Evolutionary conservation across 2,888 invertebrate species (phyloP).

Genomic region (Troides helena): DNA sequence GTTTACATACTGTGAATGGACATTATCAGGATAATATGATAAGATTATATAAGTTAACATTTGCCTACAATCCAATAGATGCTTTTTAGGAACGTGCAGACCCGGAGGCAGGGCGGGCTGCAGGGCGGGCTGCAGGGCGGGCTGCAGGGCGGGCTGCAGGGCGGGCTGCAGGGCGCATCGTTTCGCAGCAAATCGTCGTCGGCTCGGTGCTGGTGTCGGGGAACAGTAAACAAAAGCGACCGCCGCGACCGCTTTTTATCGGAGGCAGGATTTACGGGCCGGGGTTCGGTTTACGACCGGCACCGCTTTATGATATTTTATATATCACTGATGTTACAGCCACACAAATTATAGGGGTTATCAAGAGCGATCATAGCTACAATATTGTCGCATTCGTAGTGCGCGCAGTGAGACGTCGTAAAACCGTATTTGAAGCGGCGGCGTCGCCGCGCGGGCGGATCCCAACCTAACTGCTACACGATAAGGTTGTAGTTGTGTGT

Average conservation of each 20-base stretch:
- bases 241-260: conserved; percentile 9
- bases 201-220: neutral
- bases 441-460: neutral
- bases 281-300: conserved; percentile 14
- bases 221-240: conserved; percentile 5
- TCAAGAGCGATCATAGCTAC: conserved; percentile 18
- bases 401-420: conserved; percentile 14
- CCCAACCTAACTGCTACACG: neutral
- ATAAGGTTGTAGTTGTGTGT: too few relatives aligned
- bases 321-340: conserved; percentile 10
- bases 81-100: too few relatives aligned
- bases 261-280: conserved; percentile 1
- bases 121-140: too few relatives aligned
- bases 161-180: too few relatives aligned
- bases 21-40: too few relatives aligned
- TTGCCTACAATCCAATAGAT: too few relatives aligned
- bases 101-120: too few relatives aligned
- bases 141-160: too few relatives aligned
- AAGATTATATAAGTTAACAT: too few relatives aligned
- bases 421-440: conserved; percentile 1
- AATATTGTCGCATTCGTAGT: conserved; percentile 12
- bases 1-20: too few relatives aligned
- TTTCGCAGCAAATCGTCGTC: too few relatives aligned
- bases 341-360: conserved; percentile 2
- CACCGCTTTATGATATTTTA: conserved; percentile 19